Evolutionary conservation across 2,113 vertebrate species (phyloP).

Genomic region (Hoplias malabaricus): DNA sequence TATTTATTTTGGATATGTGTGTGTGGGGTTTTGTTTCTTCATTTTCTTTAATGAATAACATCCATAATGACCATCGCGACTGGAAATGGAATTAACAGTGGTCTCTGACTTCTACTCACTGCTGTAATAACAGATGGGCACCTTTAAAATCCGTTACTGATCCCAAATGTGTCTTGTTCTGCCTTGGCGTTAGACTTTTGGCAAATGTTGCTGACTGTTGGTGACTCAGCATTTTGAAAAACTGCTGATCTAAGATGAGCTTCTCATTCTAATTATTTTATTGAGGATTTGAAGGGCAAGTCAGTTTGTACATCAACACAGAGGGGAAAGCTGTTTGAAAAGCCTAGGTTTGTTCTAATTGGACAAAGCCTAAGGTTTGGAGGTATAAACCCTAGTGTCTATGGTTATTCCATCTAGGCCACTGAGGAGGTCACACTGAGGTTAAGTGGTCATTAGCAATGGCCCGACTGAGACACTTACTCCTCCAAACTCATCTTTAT

Average conservation of each 20-base stretch:
- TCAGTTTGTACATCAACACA: background rate
- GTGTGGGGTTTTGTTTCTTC: no score
- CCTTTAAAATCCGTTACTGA: no score
- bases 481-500: background rate
- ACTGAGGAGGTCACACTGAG: background rate
- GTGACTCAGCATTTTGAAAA: background rate
- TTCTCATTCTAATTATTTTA: background rate
- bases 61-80: no score
- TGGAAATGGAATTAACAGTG: no score
- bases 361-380: background rate
- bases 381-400: background rate
- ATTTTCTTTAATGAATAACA: no score
- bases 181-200: background rate
- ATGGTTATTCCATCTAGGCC: background rate
- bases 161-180: background rate
- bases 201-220: background rate
- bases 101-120: no score
- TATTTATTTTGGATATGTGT: no score
- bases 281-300: background rate
- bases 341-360: background rate
- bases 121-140: no score
- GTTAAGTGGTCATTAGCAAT: slow-evolving; percentile 5
- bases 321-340: background rate
- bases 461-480: background rate
- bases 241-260: background rate